Percentiles rank a stretch among this genome's conserved stretches.
These are phyloP conservation scores for Spodoptera picta DNA, from an alignment of 2,888 invertebrate genomes.

Conservation along the genomic window DNA sequence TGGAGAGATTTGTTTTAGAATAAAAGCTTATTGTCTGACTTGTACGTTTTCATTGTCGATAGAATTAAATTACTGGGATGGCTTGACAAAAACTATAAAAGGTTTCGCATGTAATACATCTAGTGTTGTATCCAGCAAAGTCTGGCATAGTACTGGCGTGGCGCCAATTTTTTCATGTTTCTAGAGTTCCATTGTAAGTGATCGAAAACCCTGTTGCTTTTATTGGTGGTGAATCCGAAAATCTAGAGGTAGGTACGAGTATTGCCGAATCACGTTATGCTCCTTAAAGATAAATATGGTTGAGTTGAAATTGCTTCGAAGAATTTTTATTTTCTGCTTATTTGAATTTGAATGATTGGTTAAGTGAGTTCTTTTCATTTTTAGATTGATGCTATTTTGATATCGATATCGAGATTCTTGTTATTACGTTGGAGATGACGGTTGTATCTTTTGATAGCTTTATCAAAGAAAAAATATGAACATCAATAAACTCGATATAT, in stretches of 20 bases:
- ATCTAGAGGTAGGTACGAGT: conserved; percentile 28
- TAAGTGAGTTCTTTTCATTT: background rate
- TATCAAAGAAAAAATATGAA: too few species aligned
- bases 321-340: conserved; percentile 9
- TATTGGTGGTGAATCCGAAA: conserved; percentile 39
- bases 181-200: conserved; percentile 61
- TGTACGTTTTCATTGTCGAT: conserved; percentile 55
- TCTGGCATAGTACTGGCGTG: conserved; percentile 67
- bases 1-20: conserved; percentile 68
- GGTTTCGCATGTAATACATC: conserved; percentile 75
- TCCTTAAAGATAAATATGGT: conserved; percentile 29
- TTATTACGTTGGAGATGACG: too few species aligned
- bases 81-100: conserved; percentile 74
- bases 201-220: conserved; percentile 64
- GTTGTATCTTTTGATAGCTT: too few species aligned
- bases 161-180: conserved; percentile 77
- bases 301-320: conserved; percentile 19
- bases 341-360: conserved; percentile 9
- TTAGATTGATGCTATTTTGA: background rate
- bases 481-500: too few species aligned
- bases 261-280: conserved; percentile 32
- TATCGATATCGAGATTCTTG: too few species aligned
- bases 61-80: conserved; percentile 73
- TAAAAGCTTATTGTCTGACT: conserved; percentile 69
- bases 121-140: conserved; percentile 63